Percentiles rank a stretch among this genome's conserved stretches.
Conservation (phyloP, 2,888 invertebrate species). For the Drosophila phalerata region DNA sequence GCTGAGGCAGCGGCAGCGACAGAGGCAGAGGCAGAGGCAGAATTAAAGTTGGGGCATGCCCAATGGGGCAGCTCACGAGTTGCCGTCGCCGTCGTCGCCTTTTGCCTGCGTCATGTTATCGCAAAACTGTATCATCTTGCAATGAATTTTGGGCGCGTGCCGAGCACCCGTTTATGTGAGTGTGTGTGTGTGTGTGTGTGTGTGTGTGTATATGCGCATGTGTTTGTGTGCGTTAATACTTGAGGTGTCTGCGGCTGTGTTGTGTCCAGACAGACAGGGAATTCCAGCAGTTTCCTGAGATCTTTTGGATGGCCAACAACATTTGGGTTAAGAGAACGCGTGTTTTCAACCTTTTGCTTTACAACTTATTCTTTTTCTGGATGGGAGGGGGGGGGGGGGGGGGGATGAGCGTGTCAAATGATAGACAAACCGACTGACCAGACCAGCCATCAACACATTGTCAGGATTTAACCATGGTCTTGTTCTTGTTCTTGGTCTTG, state of each 20-base stretch:
- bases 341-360: constrained; percentile 1
- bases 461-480: background rate
- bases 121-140: constrained; percentile 71
- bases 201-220: constrained; percentile 1
- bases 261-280: constrained; percentile 18
- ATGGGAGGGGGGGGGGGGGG: too few relatives aligned
- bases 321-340: constrained; percentile 28
- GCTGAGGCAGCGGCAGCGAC: background rate
- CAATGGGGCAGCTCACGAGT: constrained; percentile 14
- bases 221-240: constrained; percentile 6
- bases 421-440: constrained; percentile 1
- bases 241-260: constrained; percentile 5
- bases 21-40: constrained; percentile 5
- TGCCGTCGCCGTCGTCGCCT: constrained; percentile 44
- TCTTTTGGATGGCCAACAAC: constrained; percentile 24
- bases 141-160: constrained; percentile 71
- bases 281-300: constrained; percentile 20
- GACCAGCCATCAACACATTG: constrained; percentile 3
- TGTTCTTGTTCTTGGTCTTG: background rate
- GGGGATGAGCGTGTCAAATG: constrained; percentile 15
- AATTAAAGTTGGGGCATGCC: constrained; percentile 18
- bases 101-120: constrained; percentile 67
- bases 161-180: constrained; percentile 21
- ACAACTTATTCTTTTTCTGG: background rate
- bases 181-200: constrained; percentile 7